A percentile compares a stretch with the other conserved stretches of the same genome.
These are phyloP conservation scores for Bradypodion ventrale DNA, from an alignment of 2,797 vertebrate genomes.

Conservation along the genomic window DNA sequence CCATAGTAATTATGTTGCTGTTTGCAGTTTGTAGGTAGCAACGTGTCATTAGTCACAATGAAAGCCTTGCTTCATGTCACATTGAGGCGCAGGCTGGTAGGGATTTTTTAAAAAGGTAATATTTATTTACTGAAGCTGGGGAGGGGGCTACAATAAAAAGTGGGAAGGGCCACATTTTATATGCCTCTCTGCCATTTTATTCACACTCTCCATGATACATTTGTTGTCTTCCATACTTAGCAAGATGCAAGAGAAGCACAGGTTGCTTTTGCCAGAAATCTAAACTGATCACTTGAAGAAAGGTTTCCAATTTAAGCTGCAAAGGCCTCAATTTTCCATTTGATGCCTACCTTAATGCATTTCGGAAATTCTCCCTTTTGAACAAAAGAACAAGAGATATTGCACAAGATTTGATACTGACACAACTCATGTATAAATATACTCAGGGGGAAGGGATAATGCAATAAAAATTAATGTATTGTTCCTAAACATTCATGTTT, in stretches of 20 bases:
- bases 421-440: not conserved
- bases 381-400: not conserved
- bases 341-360: not conserved
- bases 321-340: not conserved
- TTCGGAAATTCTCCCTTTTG: not conserved
- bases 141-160: not conserved
- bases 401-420: not conserved
- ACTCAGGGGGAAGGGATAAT: too few relatives aligned
- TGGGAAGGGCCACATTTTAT: not conserved
- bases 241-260: not conserved
- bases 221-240: not conserved
- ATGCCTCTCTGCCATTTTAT: not conserved
- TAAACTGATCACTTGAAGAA: not conserved
- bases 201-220: not conserved
- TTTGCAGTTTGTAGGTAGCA: conserved; percentile 7
- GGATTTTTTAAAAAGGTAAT: not conserved
- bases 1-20: not conserved
- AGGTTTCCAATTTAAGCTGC: not conserved
- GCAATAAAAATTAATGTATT: too few relatives aligned
- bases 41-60: not conserved
- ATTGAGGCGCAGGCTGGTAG: too few relatives aligned
- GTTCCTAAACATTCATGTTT: too few relatives aligned
- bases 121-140: not conserved
- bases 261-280: too few relatives aligned
- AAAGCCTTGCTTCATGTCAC: not conserved